Base-by-base conservation (phyloP, 2,888 invertebrate species). In the Dryococelus australis region DNA sequence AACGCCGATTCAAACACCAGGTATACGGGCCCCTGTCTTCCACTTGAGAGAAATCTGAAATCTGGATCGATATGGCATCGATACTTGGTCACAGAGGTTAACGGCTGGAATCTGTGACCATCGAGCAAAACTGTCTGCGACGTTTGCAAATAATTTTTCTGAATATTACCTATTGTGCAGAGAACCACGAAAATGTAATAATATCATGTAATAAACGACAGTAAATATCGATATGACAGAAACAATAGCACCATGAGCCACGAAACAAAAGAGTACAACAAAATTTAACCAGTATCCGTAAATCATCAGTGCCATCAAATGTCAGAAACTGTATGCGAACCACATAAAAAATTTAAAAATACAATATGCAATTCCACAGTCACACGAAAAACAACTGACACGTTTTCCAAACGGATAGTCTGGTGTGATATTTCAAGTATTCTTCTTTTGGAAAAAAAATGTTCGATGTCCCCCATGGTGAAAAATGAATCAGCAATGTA, bases 161-260 rank as follows among this genome's bases (percentile, higher is more conserved):
- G 65, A 16, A 65, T 1, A 20, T 65, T 10, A 12, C 24, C 65
- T 65, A 20, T 65, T 24, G 65, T 24, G 65, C 0, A 65, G 24
- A 65, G n/a, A 20, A 65, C 16, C 16, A 65, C 65, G 8, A 6
- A 1, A 65, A 9, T 24, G n/a, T 20, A 20, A 65, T 20, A 65
- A 65, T 20, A 65, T 65, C 65, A n/a, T n/a, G 65, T 24, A 65
- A 65, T 65, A 65, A 65, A 65, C 65, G 65, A 65, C 65, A 24
- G 65, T 65, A 65, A 65, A 65, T 65, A 65, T n/a, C 65, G n/a
- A 65, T 24, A 20, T 65, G 65, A 65, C 65, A 65, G 65, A 65
- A 65, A 65, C 65, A 65, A n/a, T 65, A 65, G 65, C 65, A 24
- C 65, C 65, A 65, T 20, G 65, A 65, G n/a, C 65, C 65, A 24